Conservation (phyloP, 1,140 invertebrate genomes). For the Drosophila lowei region DNA sequence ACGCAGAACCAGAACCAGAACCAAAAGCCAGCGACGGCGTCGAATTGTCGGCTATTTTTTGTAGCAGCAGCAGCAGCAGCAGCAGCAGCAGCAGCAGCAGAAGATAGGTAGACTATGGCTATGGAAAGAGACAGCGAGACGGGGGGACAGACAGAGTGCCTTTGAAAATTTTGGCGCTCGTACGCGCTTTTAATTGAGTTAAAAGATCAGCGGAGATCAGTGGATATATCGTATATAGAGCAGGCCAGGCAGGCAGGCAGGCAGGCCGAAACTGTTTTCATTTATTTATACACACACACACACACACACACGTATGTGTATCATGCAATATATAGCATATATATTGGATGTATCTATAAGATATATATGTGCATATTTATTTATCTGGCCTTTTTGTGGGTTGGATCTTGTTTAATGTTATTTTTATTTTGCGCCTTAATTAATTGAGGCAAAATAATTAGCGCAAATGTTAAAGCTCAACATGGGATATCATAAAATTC, state of each 20-base stretch:
- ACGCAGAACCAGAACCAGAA: constrained; percentile 57
- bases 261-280: constrained; percentile 17
- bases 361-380: constrained; percentile 37
- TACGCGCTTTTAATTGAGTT: constrained; percentile 79
- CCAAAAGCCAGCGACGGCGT: constrained; percentile 42
- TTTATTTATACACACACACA: constrained; percentile 20
- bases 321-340: background rate
- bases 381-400: constrained; percentile 19
- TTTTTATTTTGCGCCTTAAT: constrained; percentile 73
- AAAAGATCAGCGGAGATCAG: constrained; percentile 75
- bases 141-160: constrained; percentile 40
- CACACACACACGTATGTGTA: constrained; percentile 8
- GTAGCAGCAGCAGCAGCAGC: constrained; percentile 6
- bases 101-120: background rate
- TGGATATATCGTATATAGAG: constrained; percentile 55
- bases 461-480: constrained; percentile 75
- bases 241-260: constrained; percentile 10
- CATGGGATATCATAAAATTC: constrained; percentile 57
- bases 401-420: constrained; percentile 48
- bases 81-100: background rate
- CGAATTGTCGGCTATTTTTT: constrained; percentile 62
- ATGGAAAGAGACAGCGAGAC: constrained; percentile 29
- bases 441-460: constrained; percentile 79
- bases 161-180: constrained; percentile 73
- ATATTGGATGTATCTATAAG: background rate